These are phyloP conservation scores for Bradypodion ventrale DNA, from an alignment of 2,797 vertebrate species.

Conservation along the genomic window DNA sequence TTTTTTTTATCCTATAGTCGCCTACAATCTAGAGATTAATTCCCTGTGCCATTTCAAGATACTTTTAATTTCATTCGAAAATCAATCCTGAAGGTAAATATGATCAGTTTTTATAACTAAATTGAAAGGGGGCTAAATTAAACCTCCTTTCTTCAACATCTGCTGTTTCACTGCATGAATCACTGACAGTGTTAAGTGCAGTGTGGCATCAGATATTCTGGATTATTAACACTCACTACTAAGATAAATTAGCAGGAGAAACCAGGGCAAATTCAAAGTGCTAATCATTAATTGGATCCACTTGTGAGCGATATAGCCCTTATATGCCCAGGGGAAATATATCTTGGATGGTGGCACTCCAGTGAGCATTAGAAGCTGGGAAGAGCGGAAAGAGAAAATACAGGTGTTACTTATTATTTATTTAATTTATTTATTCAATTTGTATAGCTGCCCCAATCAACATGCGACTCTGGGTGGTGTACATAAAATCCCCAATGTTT, in stretches of 20 bases:
- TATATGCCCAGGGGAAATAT: not conserved
- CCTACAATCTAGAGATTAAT: too few relatives aligned
- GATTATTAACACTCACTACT: not conserved
- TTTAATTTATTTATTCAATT: too few relatives aligned
- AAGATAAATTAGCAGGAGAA: not conserved
- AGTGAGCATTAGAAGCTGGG: not conserved
- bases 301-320: not conserved
- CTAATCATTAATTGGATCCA: slow-evolving; percentile 17
- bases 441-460: too few relatives aligned
- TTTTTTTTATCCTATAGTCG: too few relatives aligned
- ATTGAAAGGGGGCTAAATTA: not conserved
- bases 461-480: too few relatives aligned
- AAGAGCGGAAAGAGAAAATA: not conserved
- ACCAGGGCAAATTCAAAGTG: not conserved
- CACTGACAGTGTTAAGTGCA: not conserved
- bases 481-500: too few relatives aligned
- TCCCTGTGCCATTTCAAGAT: not conserved
- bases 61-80: not conserved
- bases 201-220: not conserved
- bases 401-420: too few relatives aligned
- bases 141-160: not conserved
- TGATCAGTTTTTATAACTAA: not conserved
- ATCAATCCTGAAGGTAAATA: not conserved
- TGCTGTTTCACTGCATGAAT: not conserved
- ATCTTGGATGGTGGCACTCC: not conserved